phyloP scores from a whole-genome alignment of 2,888 invertebrate genomes.

The Heterodera filipjevi region DNA sequence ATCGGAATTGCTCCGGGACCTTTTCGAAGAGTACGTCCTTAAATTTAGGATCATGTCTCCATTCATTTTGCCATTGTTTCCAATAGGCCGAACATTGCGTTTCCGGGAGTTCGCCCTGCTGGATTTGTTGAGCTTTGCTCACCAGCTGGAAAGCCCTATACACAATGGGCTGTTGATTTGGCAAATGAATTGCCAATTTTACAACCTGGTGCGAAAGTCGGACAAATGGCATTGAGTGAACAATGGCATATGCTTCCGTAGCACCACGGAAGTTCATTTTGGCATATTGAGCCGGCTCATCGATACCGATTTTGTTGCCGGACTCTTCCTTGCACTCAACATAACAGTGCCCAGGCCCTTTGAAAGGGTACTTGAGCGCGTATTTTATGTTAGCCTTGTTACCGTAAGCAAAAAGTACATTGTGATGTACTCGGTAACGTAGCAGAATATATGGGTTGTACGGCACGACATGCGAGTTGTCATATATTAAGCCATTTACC shows the following conservation, averaged over 20 bases:
- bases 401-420: slow-evolving; percentile 1
- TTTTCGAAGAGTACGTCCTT: no score
- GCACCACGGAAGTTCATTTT: slow-evolving; percentile 7
- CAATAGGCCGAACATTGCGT: neutral
- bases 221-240: neutral
- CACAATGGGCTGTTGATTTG: neutral
- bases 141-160: neutral
- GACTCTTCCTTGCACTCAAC: neutral
- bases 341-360: no score
- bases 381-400: neutral
- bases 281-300: slow-evolving; percentile 27
- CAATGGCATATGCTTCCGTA: slow-evolving; percentile 5
- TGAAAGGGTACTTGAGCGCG: slow-evolving; percentile 17
- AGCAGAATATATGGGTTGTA: slow-evolving; percentile 12
- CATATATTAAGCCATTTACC: neutral
- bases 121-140: neutral
- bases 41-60: no score
- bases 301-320: neutral
- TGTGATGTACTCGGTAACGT: slow-evolving; percentile 14
- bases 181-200: slow-evolving; percentile 7
- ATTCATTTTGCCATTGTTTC: slow-evolving; percentile 7
- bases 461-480: slow-evolving; percentile 13
- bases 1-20: no score
- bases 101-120: neutral
- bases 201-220: neutral